Conservation (phyloP, 1,140 invertebrate species). For the Drosophila suzukii region DNA sequence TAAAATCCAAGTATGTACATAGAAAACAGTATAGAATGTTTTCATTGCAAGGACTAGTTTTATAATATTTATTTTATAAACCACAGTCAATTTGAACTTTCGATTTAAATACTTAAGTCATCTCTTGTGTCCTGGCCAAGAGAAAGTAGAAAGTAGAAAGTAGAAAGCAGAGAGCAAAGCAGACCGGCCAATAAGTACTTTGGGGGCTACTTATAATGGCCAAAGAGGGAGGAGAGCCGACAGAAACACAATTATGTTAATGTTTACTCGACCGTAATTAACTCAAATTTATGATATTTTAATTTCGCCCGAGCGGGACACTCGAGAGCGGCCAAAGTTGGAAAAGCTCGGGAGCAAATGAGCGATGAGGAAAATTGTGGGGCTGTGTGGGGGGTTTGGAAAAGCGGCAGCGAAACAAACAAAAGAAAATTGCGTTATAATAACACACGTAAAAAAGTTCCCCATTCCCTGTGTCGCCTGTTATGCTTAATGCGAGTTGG, state of each 20-base stretch:
- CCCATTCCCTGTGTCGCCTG: not conserved
- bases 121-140: not conserved
- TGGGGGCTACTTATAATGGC: slow-evolving; percentile 64
- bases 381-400: slow-evolving; percentile 12
- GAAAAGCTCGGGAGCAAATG: slow-evolving; percentile 18
- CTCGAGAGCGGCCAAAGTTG: slow-evolving; percentile 24
- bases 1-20: not conserved
- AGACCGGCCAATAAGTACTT: slow-evolving; percentile 60
- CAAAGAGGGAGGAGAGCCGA: slow-evolving; percentile 20
- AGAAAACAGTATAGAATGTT: not conserved
- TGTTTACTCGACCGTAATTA: slow-evolving; percentile 82
- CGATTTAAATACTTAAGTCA: slow-evolving; percentile 50
- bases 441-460: slow-evolving; percentile 71
- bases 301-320: slow-evolving; percentile 62
- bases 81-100: slow-evolving; percentile 34
- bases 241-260: slow-evolving; percentile 80
- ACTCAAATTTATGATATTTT: slow-evolving; percentile 82
- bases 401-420: slow-evolving; percentile 37
- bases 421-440: slow-evolving; percentile 80
- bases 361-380: slow-evolving; percentile 22
- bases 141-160: not conserved
- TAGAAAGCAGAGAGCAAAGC: slow-evolving; percentile 26
- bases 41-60: not conserved
- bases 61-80: too few relatives aligned
- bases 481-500: slow-evolving; percentile 39